A percentile compares a stretch with the other conserved stretches of the same genome.
These are phyloP conservation scores for Sternotherus odoratus DNA, from an alignment of 2,797 vertebrate genomes.

Conservation along the genomic window DNA sequence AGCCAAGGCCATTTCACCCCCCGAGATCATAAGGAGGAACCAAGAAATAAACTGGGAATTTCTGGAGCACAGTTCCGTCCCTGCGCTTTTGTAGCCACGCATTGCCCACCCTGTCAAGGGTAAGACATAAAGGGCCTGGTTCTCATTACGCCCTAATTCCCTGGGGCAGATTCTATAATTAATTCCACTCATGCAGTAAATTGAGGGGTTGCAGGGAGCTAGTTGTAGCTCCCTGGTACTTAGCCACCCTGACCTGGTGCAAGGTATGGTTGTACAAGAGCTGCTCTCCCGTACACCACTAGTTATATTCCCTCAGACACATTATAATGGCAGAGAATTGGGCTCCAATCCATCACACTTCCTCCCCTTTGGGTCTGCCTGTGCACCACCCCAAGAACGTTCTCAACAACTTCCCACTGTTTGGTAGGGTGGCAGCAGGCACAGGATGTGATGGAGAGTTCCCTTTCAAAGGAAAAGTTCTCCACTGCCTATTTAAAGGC, in stretches of 20 bases:
- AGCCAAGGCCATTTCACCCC: background rate
- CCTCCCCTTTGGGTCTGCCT: background rate
- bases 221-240: background rate
- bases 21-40: background rate
- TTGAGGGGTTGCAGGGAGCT: background rate
- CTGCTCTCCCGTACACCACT: background rate
- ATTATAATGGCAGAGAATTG: rapidly evolving
- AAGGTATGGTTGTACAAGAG: background rate
- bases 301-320: background rate
- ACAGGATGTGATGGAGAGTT: background rate
- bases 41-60: background rate
- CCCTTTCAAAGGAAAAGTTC: background rate
- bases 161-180: no score
- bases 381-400: background rate
- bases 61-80: background rate
- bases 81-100: background rate
- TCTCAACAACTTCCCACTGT: background rate
- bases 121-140: rapidly evolving
- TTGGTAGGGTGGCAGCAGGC: rapidly evolving
- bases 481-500: background rate
- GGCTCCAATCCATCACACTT: background rate
- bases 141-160: background rate
- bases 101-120: rapidly evolving
- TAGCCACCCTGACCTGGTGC: background rate
- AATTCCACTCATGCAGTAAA: background rate